phyloP scores from a whole-genome alignment of 2,797 vertebrate species.

The Cyprinella venusta region DNA sequence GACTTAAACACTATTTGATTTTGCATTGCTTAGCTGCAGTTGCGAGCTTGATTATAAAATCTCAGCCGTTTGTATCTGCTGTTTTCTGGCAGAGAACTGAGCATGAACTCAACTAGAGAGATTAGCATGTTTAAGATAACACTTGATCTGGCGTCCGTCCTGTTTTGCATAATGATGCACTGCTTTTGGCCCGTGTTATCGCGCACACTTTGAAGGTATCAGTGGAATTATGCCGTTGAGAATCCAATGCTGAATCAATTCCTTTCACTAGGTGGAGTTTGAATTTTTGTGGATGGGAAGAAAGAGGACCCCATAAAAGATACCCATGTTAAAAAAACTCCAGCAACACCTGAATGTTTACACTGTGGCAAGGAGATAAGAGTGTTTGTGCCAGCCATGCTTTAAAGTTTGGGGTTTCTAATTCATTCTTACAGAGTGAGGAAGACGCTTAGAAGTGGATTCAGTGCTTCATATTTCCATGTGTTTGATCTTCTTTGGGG shows the following conservation, averaged over 20 bases:
- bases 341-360: constrained; percentile 64
- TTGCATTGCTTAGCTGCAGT: neutral
- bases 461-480: too few species aligned
- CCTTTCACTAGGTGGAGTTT: constrained; percentile 44
- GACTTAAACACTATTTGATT: constrained; percentile 17
- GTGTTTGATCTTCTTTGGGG: constrained; percentile 45
- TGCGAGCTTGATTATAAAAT: constrained; percentile 18
- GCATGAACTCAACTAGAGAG: constrained; percentile 52
- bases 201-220: constrained; percentile 66
- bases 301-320: constrained; percentile 56
- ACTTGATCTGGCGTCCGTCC: constrained; percentile 44
- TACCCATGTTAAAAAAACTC: constrained; percentile 62
- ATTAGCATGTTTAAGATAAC: constrained; percentile 58
- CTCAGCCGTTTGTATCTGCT: neutral
- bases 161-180: constrained; percentile 61
- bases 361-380: constrained; percentile 66
- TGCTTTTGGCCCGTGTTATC: constrained; percentile 47
- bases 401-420: constrained; percentile 61
- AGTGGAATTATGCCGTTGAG: constrained; percentile 64
- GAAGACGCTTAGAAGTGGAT: constrained; percentile 48
- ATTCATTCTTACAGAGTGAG: constrained; percentile 56
- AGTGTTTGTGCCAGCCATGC: constrained; percentile 62
- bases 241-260: constrained; percentile 58
- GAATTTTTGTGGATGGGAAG: constrained; percentile 51
- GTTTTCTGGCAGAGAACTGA: constrained; percentile 27